Evolutionary conservation across 2,797 vertebrate genomes (phyloP).

Genomic region (Thunnus albacares): DNA sequence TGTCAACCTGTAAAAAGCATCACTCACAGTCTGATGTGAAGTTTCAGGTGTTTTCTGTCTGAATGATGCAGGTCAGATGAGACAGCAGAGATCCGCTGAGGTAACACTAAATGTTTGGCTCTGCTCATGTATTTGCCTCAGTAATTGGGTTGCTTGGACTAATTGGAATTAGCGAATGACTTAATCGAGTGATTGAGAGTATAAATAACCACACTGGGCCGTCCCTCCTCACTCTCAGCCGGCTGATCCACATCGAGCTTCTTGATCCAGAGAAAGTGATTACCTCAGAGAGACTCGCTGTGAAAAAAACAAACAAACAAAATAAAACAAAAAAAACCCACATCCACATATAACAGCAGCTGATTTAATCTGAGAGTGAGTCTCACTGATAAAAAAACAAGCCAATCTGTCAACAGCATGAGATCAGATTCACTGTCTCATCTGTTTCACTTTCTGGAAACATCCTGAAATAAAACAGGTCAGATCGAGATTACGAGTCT

Average conservation of each 20-base stretch:
- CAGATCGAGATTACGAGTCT: background rate
- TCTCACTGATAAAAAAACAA: constrained; percentile 2
- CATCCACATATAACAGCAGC: background rate
- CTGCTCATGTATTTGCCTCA: background rate
- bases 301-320: background rate
- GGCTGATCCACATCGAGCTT: constrained; percentile 20
- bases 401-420: background rate
- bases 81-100: background rate
- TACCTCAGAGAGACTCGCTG: background rate
- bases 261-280: constrained; percentile 57
- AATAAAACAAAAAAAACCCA: background rate
- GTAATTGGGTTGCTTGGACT: constrained; percentile 41
- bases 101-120: constrained; percentile 11
- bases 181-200: constrained; percentile 53
- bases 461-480: background rate
- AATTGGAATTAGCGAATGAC: constrained; percentile 57
- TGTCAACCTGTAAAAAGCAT: no score
- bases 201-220: constrained; percentile 30
- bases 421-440: background rate
- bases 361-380: constrained; percentile 17
- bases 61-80: background rate
- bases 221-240: background rate
- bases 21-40: background rate
- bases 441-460: background rate
- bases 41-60: background rate